These are phyloP conservation scores for Marasmarcha lunaedactyla DNA, from an alignment of 2,888 invertebrate genomes.

Conservation along the genomic window DNA sequence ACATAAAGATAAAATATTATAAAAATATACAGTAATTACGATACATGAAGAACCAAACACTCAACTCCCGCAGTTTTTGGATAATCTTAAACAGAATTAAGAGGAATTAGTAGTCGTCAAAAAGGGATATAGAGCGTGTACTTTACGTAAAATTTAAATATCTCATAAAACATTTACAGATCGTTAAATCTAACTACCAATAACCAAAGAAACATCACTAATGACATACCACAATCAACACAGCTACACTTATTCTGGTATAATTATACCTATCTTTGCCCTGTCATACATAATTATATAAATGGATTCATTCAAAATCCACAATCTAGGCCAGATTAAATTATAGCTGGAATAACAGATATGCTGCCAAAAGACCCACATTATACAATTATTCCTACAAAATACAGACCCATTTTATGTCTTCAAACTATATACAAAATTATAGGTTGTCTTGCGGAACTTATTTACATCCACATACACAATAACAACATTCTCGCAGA, in stretches of 20 bases:
- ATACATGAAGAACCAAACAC: neutral
- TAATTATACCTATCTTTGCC: slow-evolving; percentile 1
- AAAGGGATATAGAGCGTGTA: slow-evolving; percentile 3
- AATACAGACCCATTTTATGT: slow-evolving; percentile 21
- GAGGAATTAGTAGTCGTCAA: neutral
- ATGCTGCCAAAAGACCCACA: slow-evolving; percentile 16
- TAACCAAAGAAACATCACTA: neutral
- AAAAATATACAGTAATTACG: neutral
- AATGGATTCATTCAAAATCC: slow-evolving; percentile 11
- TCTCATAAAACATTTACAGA: slow-evolving; percentile 5
- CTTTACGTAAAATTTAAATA: neutral
- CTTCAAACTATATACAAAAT: slow-evolving; percentile 20
- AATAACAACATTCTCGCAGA: slow-evolving; percentile 15
- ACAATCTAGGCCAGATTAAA: slow-evolving; percentile 7
- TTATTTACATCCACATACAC: slow-evolving; percentile 13
- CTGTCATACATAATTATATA: slow-evolving; percentile 4
- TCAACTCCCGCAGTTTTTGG: slow-evolving; percentile 11
- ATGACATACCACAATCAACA: neutral
- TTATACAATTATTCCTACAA: slow-evolving; percentile 12
- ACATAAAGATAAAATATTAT: neutral
- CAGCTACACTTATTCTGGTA: slow-evolving; percentile 5
- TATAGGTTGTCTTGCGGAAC: slow-evolving; percentile 14
- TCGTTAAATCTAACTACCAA: neutral
- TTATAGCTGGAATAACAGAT: slow-evolving; percentile 13
- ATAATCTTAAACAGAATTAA: slow-evolving; percentile 8